Evolutionary conservation across 1,140 invertebrate species (phyloP), one percentile per base, ranked within the genome.

Genomic region (Leptoteleia sp.): DNA sequence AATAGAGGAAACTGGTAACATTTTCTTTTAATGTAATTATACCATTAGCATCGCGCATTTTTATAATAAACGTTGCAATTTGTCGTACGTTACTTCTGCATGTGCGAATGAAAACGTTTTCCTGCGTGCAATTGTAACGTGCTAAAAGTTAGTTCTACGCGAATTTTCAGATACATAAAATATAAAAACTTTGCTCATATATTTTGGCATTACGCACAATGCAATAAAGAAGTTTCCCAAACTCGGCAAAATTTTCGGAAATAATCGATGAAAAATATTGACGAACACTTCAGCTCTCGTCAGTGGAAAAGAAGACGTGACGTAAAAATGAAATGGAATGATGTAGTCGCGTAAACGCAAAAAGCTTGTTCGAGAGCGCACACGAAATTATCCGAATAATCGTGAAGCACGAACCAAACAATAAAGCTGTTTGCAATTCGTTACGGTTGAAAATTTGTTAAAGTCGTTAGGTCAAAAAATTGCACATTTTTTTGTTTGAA

Each of bases 181-280:
- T 35, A 40, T 35, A n/a, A 57, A 19, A 68, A 68, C 50, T 57
- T 70, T 8, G 52, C 1, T 11, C 29, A n/a, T 59, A 57, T 17
- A 70, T 61, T 42, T 61, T 16, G 35, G 13, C 8, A 52, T 52
- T 40, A 19, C 9, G 3, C 35, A 54, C 19, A 72, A 62, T 45
- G 19, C 62, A 62, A 13, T 62, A 19, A 54, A 54, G 35, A 72
- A 62, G 47, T 62, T 8, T 37, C 38, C 1, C 15, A 62, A 11
- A 37, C 48, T 73, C 48, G 55, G 40, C 37, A 35, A 35, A 55
- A 29, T 43, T 64, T 64, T 64, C n/a, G 57, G 48, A 55, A 64
- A 55, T 55, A 55, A 64, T 64, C 37, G 29, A 64, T 64, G 29
- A 15, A 19, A 71, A 59, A 42, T 71, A 61, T 71, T 71, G 61